Conservation (phyloP, 2,797 vertebrate species). For the Poecilia wingei region DNA sequence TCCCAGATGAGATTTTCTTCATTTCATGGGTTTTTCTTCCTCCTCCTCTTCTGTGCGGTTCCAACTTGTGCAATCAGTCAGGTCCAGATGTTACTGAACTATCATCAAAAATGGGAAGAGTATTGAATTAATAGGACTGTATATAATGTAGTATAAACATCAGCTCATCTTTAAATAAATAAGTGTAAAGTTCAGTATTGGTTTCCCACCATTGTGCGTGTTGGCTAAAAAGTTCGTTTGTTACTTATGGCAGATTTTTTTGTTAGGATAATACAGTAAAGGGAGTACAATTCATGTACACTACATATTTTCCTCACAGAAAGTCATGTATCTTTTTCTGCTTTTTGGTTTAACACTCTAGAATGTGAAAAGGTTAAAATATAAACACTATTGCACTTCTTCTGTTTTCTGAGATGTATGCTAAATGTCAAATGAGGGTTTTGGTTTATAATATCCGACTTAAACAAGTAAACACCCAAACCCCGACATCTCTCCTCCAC, state of each 20-base stretch:
- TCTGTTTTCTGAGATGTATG: slow-evolving; percentile 22
- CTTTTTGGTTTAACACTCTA: not conserved
- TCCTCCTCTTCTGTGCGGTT: too few relatives aligned
- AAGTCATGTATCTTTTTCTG: not conserved
- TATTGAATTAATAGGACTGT: not conserved
- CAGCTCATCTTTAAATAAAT: not conserved
- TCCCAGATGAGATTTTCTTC: too few relatives aligned
- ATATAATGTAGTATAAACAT: not conserved
- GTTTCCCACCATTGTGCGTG: not conserved
- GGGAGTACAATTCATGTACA: not conserved
- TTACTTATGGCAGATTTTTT: not conserved
- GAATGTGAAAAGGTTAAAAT: not conserved
- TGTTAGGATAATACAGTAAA: not conserved
- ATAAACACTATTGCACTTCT: slow-evolving; percentile 5
- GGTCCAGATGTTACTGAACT: too few relatives aligned
- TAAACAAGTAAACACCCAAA: slow-evolving; percentile 11
- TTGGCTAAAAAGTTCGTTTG: not conserved
- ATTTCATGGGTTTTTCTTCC: too few relatives aligned
- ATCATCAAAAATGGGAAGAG: not conserved
- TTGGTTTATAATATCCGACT: slow-evolving; percentile 26
- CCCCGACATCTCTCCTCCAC: slow-evolving; percentile 21
- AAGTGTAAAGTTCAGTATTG: not conserved
- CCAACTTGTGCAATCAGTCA: too few relatives aligned
- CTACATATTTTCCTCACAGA: not conserved
- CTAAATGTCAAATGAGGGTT: slow-evolving; percentile 32